Evolutionary conservation across 2,888 invertebrate genomes (phyloP), one percentile per base, ranked within the genome.

Genomic region (Cremastinae sp.): DNA sequence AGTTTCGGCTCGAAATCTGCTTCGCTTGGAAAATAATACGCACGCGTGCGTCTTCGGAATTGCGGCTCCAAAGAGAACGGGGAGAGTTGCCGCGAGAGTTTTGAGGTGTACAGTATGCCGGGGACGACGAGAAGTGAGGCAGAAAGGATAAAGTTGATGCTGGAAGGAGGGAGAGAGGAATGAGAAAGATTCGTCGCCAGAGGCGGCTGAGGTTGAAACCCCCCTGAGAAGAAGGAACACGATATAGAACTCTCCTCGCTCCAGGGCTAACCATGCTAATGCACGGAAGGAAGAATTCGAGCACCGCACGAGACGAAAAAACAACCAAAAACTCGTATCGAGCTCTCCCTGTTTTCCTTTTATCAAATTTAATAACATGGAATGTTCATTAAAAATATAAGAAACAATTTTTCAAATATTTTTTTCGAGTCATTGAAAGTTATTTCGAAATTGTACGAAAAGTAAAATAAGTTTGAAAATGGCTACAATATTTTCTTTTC

Each of bases 141-240:
- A 12, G 12, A 28, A 5, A 5, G 28, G 28, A 3, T 28, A 28
- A 28, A 28, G 28, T 28, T 28, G 28, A 28, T 35, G 1, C 16
- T 9, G 9, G 37, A 1, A 39, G 5, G 39, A 18, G 39, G 39
- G 12, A 16, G 8, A 10, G 56, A 18, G 18, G 66, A 20, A 14
- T n/a, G 28, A 20, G 41, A n/a, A 43, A 16, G 35, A 64, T 49
- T 49, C 41, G 58, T 69, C 39, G 73, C 45, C 58, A 28, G 53
- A 45, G 62, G 62, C 39, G 1, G 20, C 28, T 5, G 37, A 37
- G 10, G 49, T 12, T 51, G 12, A 39, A 64, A 64, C 12, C 35
- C 2, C 5, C 51, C 28, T 5, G 28, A 28, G 35, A 51, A 28
- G 51, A 51, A 41, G 39, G 64, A 64, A 64, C 39, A 53, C 49